Percentiles rank a stretch among this genome's conserved stretches.
These are phyloP conservation scores for Gambusia affinis DNA, from an alignment of 2,113 vertebrate species.

Conservation along the genomic window DNA sequence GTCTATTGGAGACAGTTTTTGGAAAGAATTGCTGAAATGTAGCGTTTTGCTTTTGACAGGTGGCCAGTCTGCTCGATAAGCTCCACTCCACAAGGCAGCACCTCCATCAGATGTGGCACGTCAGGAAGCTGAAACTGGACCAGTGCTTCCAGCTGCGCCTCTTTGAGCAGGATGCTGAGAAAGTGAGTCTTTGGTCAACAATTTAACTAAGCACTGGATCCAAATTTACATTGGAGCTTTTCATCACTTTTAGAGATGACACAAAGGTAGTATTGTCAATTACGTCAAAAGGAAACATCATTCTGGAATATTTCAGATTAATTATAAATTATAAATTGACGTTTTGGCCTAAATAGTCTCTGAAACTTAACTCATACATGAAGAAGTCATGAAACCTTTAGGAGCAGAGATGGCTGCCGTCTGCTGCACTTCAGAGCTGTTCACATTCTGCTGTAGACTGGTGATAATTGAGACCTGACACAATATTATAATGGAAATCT, in stretches of 20 bases:
- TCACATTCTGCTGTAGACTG: not conserved
- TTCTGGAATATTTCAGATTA: not conserved
- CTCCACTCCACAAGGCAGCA: slow-evolving; percentile 97
- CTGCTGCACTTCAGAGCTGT: not conserved
- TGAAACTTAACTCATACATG: too few species aligned
- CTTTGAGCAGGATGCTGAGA: slow-evolving; percentile 97
- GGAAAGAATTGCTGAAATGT: not conserved
- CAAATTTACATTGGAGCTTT: not conserved
- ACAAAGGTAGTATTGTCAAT: not conserved
- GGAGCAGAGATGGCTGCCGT: not conserved
- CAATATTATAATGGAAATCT: not conserved
- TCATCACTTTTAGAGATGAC: not conserved
- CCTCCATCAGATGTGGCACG: slow-evolving; percentile 97
- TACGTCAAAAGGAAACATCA: not conserved
- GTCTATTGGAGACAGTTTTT: not conserved
- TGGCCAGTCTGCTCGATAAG: slow-evolving; percentile 97
- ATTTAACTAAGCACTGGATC: not conserved
- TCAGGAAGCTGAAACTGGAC: slow-evolving; percentile 95
- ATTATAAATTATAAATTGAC: not conserved
- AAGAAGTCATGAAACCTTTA: too few species aligned
- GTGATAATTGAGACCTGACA: not conserved
- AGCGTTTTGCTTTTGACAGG: slow-evolving; percentile 50
- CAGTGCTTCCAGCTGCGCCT: slow-evolving; percentile 98
- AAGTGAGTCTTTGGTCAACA: slow-evolving; percentile 78
- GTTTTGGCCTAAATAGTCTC: too few species aligned